phyloP scores from a whole-genome alignment of 2,797 vertebrate species.

The Coregonus sp. region DNA sequence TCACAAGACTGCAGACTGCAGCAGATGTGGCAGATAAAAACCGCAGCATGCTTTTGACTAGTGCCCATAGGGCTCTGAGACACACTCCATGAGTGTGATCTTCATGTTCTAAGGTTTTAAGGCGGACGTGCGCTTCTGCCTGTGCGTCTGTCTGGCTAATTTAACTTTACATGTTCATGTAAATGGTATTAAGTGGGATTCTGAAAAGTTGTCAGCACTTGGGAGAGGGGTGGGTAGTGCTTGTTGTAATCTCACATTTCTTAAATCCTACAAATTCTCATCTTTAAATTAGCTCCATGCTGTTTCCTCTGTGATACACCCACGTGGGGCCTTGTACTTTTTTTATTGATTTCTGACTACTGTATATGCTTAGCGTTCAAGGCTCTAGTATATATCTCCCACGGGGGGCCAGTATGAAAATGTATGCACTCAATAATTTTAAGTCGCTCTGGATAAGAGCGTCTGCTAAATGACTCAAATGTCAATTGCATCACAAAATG shows the following conservation, averaged over 20 bases:
- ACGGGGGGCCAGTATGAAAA: too few species aligned
- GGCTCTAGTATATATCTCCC: background rate
- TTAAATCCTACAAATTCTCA: conserved; percentile 69
- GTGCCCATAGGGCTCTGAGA: background rate
- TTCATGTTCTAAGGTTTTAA: background rate
- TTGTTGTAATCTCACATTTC: conserved; percentile 69
- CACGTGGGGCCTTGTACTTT: background rate
- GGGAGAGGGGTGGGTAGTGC: conserved; percentile 38
- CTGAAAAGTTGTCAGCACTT: conserved; percentile 54
- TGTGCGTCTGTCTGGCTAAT: conserved; percentile 36
- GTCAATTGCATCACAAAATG: too few species aligned
- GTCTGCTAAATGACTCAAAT: too few species aligned
- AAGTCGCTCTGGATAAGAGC: too few species aligned
- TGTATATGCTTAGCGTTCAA: conserved; percentile 29
- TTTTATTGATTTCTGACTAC: conserved; percentile 21
- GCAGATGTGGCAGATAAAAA: too few species aligned
- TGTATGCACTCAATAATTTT: too few species aligned
- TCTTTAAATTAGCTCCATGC: conserved; percentile 54
- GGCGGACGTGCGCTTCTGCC: background rate
- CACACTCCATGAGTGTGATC: background rate
- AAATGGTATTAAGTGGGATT: conserved; percentile 62
- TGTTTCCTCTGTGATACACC: conserved; percentile 27
- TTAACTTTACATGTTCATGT: conserved; percentile 46
- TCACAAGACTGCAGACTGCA: background rate
- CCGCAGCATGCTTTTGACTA: background rate